A percentile compares a stretch with the other conserved stretches of the same genome.
phyloP scores from a whole-genome alignment of 2,797 vertebrate species.

The Salmo trutta region DNA sequence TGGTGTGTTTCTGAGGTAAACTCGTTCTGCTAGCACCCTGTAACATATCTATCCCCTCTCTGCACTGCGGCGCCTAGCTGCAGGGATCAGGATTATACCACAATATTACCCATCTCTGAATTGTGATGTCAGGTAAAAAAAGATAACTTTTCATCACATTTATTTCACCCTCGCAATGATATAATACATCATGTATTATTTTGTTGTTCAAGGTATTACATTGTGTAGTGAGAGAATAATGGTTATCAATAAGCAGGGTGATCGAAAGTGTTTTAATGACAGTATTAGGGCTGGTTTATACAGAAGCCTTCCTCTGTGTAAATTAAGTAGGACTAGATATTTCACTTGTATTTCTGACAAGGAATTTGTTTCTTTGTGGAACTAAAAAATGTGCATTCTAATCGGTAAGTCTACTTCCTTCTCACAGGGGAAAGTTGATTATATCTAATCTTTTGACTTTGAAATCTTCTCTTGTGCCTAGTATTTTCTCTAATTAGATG shows the following conservation, averaged over 20 bases:
- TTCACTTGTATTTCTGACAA: conserved; percentile 35
- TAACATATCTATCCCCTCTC: conserved; percentile 41
- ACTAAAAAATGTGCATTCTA: conserved; percentile 43
- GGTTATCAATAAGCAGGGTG: conserved; percentile 2
- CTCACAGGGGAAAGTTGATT: conserved; percentile 32
- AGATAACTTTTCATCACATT: conserved; percentile 43
- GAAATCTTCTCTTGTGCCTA: conserved; percentile 31
- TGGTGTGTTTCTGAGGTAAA: conserved; percentile 58
- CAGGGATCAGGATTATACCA: conserved; percentile 42
- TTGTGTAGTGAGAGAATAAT: neutral
- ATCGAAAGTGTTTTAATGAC: neutral
- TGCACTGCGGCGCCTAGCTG: conserved; percentile 33
- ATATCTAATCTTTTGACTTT: conserved; percentile 53
- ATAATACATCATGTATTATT: neutral
- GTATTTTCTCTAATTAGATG: conserved; percentile 37
- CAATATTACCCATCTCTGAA: conserved; percentile 32
- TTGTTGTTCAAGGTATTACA: neutral
- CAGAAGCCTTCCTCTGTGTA: conserved; percentile 7
- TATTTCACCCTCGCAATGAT: neutral
- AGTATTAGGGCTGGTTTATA: neutral
- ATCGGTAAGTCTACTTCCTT: conserved; percentile 32
- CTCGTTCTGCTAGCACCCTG: conserved; percentile 39
- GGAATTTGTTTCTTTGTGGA: conserved; percentile 45
- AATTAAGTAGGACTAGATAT: conserved; percentile 5
- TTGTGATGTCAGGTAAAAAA: conserved; percentile 41